phyloP scores from a whole-genome alignment of 53 echinoderm and acorn worm species.

The Stichopus horrens region DNA sequence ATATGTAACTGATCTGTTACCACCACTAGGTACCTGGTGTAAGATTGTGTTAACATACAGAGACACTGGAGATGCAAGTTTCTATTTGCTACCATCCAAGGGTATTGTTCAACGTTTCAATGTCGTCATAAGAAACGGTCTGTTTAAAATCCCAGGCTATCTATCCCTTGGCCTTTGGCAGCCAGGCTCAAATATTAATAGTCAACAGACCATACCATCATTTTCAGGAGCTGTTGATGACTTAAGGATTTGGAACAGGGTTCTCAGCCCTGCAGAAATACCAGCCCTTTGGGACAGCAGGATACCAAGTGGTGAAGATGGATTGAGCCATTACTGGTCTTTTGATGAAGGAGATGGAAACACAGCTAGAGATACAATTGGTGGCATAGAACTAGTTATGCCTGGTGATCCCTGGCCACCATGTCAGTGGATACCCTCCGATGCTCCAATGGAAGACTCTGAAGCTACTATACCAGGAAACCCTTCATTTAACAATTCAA shows the following conservation, averaged over 20 bases:
- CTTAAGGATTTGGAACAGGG: slow-evolving; percentile 79
- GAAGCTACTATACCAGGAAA: slow-evolving; percentile 18
- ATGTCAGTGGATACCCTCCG: slow-evolving; percentile 75
- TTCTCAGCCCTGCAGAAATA: slow-evolving; percentile 67
- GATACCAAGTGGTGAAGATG: slow-evolving; percentile 47
- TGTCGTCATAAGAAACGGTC: slow-evolving; percentile 35
- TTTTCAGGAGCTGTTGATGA: slow-evolving; percentile 75
- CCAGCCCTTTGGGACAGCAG: slow-evolving; percentile 62
- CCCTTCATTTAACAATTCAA: slow-evolving; percentile 21
- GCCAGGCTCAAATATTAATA: slow-evolving; percentile 50
- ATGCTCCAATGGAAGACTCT: slow-evolving; percentile 57
- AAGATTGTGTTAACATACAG: slow-evolving; percentile 73
- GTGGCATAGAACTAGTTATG: slow-evolving; percentile 51
- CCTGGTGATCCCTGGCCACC: slow-evolving; percentile 73
- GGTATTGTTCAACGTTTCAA: slow-evolving; percentile 56
- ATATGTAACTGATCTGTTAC: slow-evolving; percentile 62
- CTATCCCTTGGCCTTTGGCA: slow-evolving; percentile 86
- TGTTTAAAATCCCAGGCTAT: slow-evolving; percentile 70
- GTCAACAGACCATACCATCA: slow-evolving; percentile 59
- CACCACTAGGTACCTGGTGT: slow-evolving; percentile 64
- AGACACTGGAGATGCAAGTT: slow-evolving; percentile 60
- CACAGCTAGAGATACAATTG: slow-evolving; percentile 58
- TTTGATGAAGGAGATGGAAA: slow-evolving; percentile 86
- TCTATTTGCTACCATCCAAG: slow-evolving; percentile 63
- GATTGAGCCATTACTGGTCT: slow-evolving; percentile 68